These are phyloP conservation scores for Erpobdella octoculata DNA, from an alignment of 2,888 invertebrate genomes.

Conservation along the genomic window DNA sequence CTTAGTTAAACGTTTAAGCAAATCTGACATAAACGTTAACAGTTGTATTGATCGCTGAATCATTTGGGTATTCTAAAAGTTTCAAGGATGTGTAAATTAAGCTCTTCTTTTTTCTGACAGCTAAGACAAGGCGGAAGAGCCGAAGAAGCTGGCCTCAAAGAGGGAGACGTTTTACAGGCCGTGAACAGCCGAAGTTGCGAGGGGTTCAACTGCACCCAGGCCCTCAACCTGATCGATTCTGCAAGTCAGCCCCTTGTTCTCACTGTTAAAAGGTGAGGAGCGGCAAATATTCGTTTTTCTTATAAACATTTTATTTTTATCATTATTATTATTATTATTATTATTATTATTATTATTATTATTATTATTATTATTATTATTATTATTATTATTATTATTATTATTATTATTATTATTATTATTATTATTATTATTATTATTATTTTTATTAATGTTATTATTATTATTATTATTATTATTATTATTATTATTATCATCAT, in stretches of 20 bases:
- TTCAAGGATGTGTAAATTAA: too few relatives aligned
- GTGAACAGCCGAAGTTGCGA: constrained; percentile 46
- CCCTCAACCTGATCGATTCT: constrained; percentile 47
- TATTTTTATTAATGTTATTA: not conserved
- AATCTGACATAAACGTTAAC: not conserved
- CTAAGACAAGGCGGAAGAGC: constrained; percentile 49
- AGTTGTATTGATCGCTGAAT: too few relatives aligned
- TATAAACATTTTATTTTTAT: not conserved
- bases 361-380: not conserved
- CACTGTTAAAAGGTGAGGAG: constrained; percentile 45
- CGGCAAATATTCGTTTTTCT: not conserved
- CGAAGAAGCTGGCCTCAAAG: constrained; percentile 44
- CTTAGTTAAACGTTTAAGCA: not conserved
- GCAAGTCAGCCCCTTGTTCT: constrained; percentile 42
- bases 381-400: constrained; percentile 12
- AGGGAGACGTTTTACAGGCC: constrained; percentile 48
- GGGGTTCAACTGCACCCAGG: constrained; percentile 46
- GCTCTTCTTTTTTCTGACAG: constrained; percentile 37
- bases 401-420: not conserved
- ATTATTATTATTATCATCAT: constrained; percentile 21
- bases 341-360: not conserved
- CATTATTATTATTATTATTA: constrained; percentile 17
- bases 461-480: constrained; percentile 7
- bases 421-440: constrained; percentile 6
- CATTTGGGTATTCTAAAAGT: too few relatives aligned